Evolutionary conservation across 2,888 invertebrate genomes (phyloP).

Genomic region (Ectemnius continuus): DNA sequence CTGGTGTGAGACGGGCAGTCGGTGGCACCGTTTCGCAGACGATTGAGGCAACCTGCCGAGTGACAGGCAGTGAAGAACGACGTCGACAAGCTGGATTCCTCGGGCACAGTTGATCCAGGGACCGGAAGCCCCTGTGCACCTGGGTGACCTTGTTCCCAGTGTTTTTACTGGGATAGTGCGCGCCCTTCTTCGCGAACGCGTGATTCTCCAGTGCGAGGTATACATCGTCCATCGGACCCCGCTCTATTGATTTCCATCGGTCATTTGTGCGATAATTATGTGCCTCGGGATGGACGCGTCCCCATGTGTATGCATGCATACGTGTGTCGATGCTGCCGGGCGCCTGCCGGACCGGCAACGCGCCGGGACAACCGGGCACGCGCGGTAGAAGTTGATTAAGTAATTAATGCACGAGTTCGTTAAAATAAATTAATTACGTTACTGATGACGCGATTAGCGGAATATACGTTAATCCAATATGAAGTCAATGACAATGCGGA

Average conservation of each 20-base stretch:
- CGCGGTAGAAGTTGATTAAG: neutral
- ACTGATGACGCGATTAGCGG: conserved; percentile 6
- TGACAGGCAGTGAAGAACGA: conserved; percentile 17
- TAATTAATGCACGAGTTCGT: conserved; percentile 9
- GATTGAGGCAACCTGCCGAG: conserved; percentile 39
- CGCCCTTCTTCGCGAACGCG: too few species aligned
- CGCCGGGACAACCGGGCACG: neutral
- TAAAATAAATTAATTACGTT: conserved; percentile 1
- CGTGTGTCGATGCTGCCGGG: too few species aligned
- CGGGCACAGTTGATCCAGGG: conserved; percentile 15
- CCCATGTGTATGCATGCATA: too few species aligned
- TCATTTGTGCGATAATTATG: too few species aligned
- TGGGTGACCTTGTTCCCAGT: conserved; percentile 39
- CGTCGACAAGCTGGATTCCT: conserved; percentile 47
- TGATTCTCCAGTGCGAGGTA: neutral
- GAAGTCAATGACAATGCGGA: neutral
- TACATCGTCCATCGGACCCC: neutral
- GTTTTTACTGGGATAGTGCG: neutral
- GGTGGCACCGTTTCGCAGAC: conserved; percentile 21
- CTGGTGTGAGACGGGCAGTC: neutral
- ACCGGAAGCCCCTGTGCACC: conserved; percentile 42
- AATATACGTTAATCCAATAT: conserved; percentile 3
- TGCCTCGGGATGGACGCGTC: too few species aligned
- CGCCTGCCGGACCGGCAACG: neutral
- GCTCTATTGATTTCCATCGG: too few species aligned